These are phyloP conservation scores for Opisthograptis luteolata DNA, from an alignment of 2,888 invertebrate species.

Conservation along the genomic window DNA sequence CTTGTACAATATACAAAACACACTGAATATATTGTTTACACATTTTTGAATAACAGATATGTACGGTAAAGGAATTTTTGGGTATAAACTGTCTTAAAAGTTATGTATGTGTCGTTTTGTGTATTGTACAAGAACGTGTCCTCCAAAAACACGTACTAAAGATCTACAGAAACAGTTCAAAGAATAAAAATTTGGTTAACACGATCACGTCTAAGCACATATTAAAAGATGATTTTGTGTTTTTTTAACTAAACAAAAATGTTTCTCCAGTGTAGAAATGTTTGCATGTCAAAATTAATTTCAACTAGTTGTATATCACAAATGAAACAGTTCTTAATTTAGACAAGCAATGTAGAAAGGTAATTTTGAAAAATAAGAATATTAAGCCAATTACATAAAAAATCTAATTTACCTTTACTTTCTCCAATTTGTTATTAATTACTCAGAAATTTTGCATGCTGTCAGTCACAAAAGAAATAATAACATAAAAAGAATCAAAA, in stretches of 20 bases:
- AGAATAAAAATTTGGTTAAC: constrained; percentile 67
- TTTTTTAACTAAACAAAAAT: constrained; percentile 39
- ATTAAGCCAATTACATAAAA: constrained; percentile 77
- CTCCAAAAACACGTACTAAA: constrained; percentile 69
- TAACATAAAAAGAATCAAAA: constrained; percentile 60
- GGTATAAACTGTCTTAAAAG: too few relatives aligned
- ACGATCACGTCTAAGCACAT: constrained; percentile 79
- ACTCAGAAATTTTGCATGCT: constrained; percentile 66
- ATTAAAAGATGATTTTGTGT: constrained; percentile 43
- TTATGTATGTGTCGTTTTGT: constrained; percentile 29
- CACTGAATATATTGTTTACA: not conserved
- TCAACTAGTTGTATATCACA: not conserved
- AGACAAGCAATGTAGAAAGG: constrained; percentile 50
- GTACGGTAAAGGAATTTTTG: too few relatives aligned
- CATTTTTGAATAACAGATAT: constrained; percentile 9
- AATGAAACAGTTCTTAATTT: constrained; percentile 37
- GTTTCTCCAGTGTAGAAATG: constrained; percentile 37
- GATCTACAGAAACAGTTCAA: constrained; percentile 72
- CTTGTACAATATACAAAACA: constrained; percentile 56
- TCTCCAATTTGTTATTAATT: constrained; percentile 64
- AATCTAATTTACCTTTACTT: constrained; percentile 64
- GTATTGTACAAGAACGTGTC: constrained; percentile 54
- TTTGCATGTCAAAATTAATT: constrained; percentile 55
- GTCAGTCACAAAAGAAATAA: constrained; percentile 80
- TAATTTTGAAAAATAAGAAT: constrained; percentile 68